phyloP scores from a whole-genome alignment of 2,888 invertebrate genomes.

The Argynnis bischoffii region DNA sequence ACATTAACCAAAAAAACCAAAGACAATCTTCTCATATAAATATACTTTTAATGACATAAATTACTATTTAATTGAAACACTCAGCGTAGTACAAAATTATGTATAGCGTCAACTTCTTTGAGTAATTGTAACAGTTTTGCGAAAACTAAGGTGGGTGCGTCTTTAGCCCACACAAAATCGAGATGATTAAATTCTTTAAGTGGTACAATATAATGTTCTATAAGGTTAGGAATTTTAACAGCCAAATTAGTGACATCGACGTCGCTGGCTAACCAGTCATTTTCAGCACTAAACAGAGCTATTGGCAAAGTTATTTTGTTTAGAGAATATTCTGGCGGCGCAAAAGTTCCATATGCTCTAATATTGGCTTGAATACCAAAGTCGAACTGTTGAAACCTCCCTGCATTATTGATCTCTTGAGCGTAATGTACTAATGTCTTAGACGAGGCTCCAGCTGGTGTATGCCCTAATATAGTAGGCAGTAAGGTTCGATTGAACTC shows the following conservation, averaged over 20 bases:
- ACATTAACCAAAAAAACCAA: too few relatives aligned
- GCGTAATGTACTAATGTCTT: conserved; percentile 87
- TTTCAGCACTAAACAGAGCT: conserved; percentile 85
- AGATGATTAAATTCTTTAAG: conserved; percentile 86
- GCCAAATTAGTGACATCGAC: conserved; percentile 83
- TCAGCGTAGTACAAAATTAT: neutral
- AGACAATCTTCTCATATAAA: too few relatives aligned
- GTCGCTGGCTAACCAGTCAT: conserved; percentile 88
- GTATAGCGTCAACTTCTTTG: conserved; percentile 48
- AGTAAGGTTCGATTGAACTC: conserved; percentile 87
- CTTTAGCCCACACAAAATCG: conserved; percentile 86
- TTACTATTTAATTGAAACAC: neutral
- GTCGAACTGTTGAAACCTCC: conserved; percentile 86
- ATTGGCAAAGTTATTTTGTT: conserved; percentile 84
- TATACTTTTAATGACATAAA: too few relatives aligned
- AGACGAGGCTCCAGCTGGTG: conserved; percentile 89
- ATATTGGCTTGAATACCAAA: conserved; percentile 85
- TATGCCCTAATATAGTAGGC: conserved; percentile 86
- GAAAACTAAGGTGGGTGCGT: conserved; percentile 84
- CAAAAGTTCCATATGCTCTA: conserved; percentile 78
- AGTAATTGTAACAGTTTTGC: conserved; percentile 71
- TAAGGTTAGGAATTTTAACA: conserved; percentile 76
- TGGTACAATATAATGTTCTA: conserved; percentile 83
- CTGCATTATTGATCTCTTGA: conserved; percentile 81
- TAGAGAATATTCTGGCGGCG: conserved; percentile 85